Conservation (phyloP, 2,113 vertebrate genomes). For the Notechis scutatus region DNA sequence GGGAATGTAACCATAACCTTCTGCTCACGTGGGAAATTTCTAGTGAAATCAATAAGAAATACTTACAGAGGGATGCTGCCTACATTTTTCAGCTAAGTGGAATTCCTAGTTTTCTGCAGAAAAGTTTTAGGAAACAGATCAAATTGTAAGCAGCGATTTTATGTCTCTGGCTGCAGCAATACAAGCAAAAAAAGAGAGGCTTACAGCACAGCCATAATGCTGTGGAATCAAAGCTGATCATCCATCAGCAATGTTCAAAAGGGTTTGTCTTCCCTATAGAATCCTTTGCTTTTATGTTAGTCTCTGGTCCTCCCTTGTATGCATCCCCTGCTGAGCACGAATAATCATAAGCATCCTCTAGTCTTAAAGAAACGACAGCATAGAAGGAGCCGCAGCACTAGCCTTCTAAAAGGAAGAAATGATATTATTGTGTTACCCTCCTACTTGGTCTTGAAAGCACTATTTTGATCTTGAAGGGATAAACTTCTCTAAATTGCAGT, state of each 20-base stretch:
- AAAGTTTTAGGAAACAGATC: slow-evolving; percentile 26
- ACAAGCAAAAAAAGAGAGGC: background rate
- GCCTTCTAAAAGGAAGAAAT: slow-evolving; percentile 6
- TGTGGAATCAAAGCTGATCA: slow-evolving; percentile 23
- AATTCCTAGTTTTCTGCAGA: slow-evolving; percentile 33
- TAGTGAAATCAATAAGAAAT: background rate
- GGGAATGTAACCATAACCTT: background rate
- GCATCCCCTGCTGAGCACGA: slow-evolving; percentile 42
- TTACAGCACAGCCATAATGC: slow-evolving; percentile 21
- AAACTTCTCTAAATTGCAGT: slow-evolving; percentile 25
- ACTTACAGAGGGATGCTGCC: background rate
- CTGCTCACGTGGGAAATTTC: background rate
- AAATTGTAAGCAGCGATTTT: background rate
- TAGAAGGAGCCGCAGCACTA: background rate
- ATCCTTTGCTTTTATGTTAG: slow-evolving; percentile 14
- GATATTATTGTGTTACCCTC: background rate
- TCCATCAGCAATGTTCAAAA: slow-evolving; percentile 24
- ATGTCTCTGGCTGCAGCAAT: slow-evolving; percentile 33
- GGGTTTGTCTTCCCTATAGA: slow-evolving; percentile 22
- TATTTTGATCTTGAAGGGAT: background rate
- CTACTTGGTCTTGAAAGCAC: background rate
- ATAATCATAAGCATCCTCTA: slow-evolving; percentile 41
- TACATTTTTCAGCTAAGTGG: slow-evolving; percentile 25
- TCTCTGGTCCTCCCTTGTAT: slow-evolving; percentile 35
- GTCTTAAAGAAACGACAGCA: slow-evolving; percentile 3